phyloP scores from a whole-genome alignment of 2,113 vertebrate species.

The Rhinoptilus africanus region DNA sequence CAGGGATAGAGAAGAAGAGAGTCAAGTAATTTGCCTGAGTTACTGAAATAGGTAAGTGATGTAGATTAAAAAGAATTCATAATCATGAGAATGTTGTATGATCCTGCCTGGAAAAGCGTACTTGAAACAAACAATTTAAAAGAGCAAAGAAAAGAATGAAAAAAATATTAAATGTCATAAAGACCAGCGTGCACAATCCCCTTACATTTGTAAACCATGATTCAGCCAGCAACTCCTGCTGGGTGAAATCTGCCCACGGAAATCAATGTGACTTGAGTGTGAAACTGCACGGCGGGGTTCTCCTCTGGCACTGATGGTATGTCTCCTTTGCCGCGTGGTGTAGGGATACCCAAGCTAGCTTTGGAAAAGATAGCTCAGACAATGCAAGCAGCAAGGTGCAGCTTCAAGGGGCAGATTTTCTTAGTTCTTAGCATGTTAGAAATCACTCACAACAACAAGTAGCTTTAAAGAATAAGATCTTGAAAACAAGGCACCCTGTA shows the following conservation, averaged over 20 bases:
- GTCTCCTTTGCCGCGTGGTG: background rate
- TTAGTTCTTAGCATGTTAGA: background rate
- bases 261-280: slow-evolving; percentile 40
- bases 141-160: background rate
- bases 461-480: background rate
- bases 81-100: background rate
- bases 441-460: background rate
- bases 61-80: background rate
- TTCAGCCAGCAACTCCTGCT: background rate
- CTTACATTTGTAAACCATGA: background rate
- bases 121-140: background rate
- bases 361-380: background rate
- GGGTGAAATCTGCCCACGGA: slow-evolving; percentile 33
- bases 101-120: rapidly evolving
- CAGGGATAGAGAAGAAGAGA: background rate
- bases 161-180: background rate
- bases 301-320: background rate
- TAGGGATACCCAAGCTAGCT: background rate
- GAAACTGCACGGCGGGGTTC: slow-evolving; percentile 27
- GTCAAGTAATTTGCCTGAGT: background rate
- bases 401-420: background rate
- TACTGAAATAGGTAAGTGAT: background rate
- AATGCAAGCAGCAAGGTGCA: background rate
- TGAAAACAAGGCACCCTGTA: background rate
- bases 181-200: rapidly evolving